Conservation (phyloP, 2,797 vertebrate genomes). For the Halcyon chelicuti region DNA sequence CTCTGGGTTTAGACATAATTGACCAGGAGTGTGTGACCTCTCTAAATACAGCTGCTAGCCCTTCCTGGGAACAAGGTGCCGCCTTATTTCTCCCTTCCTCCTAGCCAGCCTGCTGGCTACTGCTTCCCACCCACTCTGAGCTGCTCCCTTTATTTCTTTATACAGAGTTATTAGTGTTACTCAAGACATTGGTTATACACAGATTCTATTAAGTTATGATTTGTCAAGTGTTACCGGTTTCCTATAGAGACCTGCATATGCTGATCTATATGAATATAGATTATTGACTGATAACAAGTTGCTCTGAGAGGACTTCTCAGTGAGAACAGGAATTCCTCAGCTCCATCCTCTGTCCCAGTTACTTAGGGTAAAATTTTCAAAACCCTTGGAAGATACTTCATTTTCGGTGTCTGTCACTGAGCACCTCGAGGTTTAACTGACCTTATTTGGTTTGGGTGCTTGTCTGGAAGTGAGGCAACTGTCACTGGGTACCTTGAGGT, state of each 20-base stretch:
- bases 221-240: not conserved
- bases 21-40: slow-evolving; percentile 26
- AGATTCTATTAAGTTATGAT: not conserved
- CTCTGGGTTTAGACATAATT: slow-evolving; percentile 46
- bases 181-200: not conserved
- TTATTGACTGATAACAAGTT: not conserved
- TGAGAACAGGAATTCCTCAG: not conserved
- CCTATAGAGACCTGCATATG: accelerated
- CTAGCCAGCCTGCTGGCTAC: slow-evolving; percentile 2
- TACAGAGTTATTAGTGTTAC: not conserved
- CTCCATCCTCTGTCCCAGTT: not conserved
- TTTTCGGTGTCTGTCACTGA: not conserved
- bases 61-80: not conserved
- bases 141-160: not conserved
- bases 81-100: slow-evolving; percentile 7
- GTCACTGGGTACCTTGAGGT: not conserved
- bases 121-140: slow-evolving; percentile 17
- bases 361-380: not conserved
- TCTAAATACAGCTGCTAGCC: not conserved
- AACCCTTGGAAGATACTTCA: not conserved
- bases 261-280: not conserved
- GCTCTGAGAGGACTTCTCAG: not conserved
- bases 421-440: not conserved
- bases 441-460: not conserved
- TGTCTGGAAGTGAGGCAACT: not conserved